phyloP scores from a whole-genome alignment of 2,113 vertebrate genomes.

The Tenebrosternarchus preto region DNA sequence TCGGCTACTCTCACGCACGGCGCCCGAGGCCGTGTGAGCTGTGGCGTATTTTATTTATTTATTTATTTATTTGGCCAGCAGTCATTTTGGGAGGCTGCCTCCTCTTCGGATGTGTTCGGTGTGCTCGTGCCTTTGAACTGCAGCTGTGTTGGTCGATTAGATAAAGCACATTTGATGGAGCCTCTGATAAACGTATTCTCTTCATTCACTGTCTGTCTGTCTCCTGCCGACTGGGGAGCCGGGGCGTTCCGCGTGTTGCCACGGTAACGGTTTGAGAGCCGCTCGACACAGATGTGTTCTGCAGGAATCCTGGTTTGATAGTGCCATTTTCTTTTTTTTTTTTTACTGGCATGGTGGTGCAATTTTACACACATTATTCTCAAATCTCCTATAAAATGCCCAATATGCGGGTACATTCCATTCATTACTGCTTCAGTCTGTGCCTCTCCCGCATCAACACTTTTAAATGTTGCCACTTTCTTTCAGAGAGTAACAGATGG shows the following conservation, averaged over 20 bases:
- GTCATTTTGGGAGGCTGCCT: slow-evolving; percentile 12
- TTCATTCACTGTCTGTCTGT: slow-evolving; percentile 52
- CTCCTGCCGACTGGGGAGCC: slow-evolving; percentile 40
- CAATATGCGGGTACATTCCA: not conserved
- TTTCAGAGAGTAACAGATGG: not conserved
- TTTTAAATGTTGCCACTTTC: slow-evolving; percentile 14
- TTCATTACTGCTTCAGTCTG: not conserved
- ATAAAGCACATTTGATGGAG: slow-evolving; percentile 59
- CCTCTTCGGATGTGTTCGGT: slow-evolving; percentile 15
- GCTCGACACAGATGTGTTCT: slow-evolving; percentile 14
- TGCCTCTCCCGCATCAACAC: not conserved
- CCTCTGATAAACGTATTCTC: slow-evolving; percentile 58
- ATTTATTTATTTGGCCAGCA: no score
- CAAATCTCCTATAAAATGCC: slow-evolving; percentile 2
- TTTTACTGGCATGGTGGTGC: slow-evolving; percentile 22
- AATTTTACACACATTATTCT: slow-evolving; percentile 33
- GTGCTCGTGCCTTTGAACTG: slow-evolving; percentile 49
- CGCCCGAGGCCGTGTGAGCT: not conserved
- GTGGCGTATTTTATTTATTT: slow-evolving; percentile 33
- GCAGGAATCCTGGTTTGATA: slow-evolving; percentile 46
- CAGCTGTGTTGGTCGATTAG: slow-evolving; percentile 47
- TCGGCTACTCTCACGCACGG: no score
- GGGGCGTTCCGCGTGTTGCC: slow-evolving; percentile 46
- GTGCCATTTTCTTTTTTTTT: slow-evolving; percentile 40
- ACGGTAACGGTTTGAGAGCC: slow-evolving; percentile 55